Base-by-base conservation (phyloP, 2,888 invertebrate genomes). In the Euzetes globulus region DNA sequence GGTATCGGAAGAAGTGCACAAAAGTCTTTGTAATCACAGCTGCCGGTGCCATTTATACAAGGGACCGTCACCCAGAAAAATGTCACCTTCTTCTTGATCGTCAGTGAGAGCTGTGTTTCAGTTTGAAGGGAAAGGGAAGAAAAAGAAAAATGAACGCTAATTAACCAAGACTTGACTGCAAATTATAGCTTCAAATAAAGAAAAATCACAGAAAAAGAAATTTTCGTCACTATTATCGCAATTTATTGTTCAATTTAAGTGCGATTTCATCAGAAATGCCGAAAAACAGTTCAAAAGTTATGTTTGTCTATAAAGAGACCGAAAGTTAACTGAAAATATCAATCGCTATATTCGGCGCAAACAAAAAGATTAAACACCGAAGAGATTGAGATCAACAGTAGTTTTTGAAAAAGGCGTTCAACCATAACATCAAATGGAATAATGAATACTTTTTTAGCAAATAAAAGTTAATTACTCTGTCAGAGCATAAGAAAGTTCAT, bases 381-480 rank as follows among this genome's bases (percentile, higher is more conserved):
- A 55, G 25, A 55, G 11, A 11, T 25, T 4, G 22, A 22, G 13
- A 19, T 22, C 22, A 29, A 33, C 7, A 17, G n/a, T 52, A 52
- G n/a, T 52, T 52, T 55, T 55, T 55, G 5, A 25, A 55, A 52
- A 25, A 15, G 25, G 13, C 47, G 25, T 25, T 15, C 22, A 55
- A 25, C 55, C 55, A 22, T 55, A 55, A 25, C 22, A 55, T 17
- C 55, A 55, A 55, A 55, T 17, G 33, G 27, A 63, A 63, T 63
- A 63, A 63, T 63, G 33, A 45, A 41, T 68, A 22, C 22, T 41
- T 68, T 68, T 68, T 68, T 5, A 17, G 33, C 68, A 45, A 68
- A 68, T 68, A 68, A 68, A 68, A 68, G 68, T 68, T 68, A 68
- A 68, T 68, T 68, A 68, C 15, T n/a, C 41, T 68, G 68, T 68